Evolutionary conservation across 2,797 vertebrate genomes (phyloP).

Genomic region (Thripadectes ignobilis): DNA sequence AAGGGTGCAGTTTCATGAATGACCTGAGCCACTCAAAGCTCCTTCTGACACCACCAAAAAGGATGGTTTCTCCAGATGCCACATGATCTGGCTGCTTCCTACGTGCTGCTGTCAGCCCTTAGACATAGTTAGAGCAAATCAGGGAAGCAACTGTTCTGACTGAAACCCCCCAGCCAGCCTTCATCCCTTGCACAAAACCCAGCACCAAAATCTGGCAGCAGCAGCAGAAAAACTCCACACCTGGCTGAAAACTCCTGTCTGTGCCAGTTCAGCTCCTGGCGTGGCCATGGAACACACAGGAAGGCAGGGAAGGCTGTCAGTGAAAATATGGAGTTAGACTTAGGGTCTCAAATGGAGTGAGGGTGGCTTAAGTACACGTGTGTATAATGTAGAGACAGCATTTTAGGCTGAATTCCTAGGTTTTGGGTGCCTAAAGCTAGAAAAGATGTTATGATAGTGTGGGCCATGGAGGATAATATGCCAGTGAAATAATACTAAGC

Average conservation of each 20-base stretch:
- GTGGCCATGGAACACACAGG: not conserved
- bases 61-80: not conserved
- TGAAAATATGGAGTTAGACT: not conserved
- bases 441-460: not conserved
- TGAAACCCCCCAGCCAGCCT: not conserved
- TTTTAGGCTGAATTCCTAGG: not conserved
- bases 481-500: not conserved
- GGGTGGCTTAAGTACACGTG: not conserved
- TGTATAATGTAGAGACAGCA: not conserved
- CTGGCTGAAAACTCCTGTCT: not conserved
- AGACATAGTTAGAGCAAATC: not conserved
- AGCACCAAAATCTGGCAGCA: not conserved
- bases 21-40: not conserved
- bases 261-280: not conserved
- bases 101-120: not conserved
- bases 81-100: not conserved
- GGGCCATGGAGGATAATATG: not conserved
- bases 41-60: not conserved
- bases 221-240: not conserved
- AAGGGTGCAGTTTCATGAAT: not conserved
- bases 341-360: not conserved
- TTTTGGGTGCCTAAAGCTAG: not conserved
- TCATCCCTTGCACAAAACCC: not conserved
- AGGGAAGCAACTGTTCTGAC: not conserved
- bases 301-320: not conserved